These are phyloP conservation scores for Cyprinodon brontotheroides DNA, from an alignment of 2,113 vertebrate genomes.

Conservation along the genomic window DNA sequence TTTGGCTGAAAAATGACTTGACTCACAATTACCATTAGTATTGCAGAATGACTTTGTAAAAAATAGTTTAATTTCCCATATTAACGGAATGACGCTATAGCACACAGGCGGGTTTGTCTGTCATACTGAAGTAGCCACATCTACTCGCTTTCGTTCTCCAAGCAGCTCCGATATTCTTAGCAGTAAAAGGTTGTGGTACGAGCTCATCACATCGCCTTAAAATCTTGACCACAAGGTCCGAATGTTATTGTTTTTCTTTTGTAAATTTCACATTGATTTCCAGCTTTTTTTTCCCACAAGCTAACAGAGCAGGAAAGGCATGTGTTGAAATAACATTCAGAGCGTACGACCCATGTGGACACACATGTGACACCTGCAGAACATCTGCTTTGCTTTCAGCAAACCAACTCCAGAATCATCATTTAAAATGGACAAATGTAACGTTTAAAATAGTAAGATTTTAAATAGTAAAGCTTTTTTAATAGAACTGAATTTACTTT, in stretches of 20 bases:
- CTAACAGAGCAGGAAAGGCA: constrained; percentile 22
- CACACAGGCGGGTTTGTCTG: constrained; percentile 35
- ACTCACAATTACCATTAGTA: constrained; percentile 1
- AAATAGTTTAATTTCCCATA: constrained; percentile 12
- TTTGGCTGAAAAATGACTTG: constrained; percentile 14
- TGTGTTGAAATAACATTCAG: constrained; percentile 30
- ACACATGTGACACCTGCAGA: constrained; percentile 5
- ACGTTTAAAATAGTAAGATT: not conserved
- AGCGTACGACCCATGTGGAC: constrained; percentile 4
- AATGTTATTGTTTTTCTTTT: constrained; percentile 4
- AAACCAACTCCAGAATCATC: constrained; percentile 12
- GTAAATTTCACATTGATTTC: constrained; percentile 35
- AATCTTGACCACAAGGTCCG: constrained; percentile 22
- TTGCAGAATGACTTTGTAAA: constrained; percentile 12
- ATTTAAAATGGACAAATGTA: not conserved
- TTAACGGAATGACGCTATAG: constrained; percentile 30
- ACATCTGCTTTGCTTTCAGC: constrained; percentile 1
- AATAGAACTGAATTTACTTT: not conserved
- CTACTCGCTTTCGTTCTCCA: constrained; percentile 29
- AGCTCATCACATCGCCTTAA: constrained; percentile 23
- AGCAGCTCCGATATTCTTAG: constrained; percentile 36
- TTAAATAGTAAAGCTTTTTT: not conserved
- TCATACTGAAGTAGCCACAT: constrained; percentile 38
- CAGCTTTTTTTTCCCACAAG: not conserved
- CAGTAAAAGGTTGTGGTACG: constrained; percentile 37